Base-by-base conservation (phyloP, 2,888 invertebrate species). In the Drosophila heteroneura region DNA sequence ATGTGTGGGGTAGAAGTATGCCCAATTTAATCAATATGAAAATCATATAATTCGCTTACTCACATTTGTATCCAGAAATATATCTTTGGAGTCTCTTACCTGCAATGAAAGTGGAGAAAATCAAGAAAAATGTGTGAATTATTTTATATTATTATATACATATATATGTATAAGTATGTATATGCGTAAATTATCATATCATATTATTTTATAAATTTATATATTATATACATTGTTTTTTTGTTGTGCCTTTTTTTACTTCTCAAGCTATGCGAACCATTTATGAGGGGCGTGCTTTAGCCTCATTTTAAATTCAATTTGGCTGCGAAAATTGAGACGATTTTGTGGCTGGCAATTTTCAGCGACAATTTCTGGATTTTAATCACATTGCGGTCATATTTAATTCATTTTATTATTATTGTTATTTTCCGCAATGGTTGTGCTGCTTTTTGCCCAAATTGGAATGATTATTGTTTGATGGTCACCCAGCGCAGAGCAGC, bases 321-420 rank as follows among this genome's bases (percentile, higher is more conserved):
- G 62, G 59, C 53, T 28, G 86, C 69, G 33, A 58, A 66, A 64
- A 77, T 47, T 65, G 71, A 53, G 68, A 79, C 78, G 69, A 81
- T 86, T 81, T 76, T 65, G 70, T 54, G 76, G 65, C 39, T 57
- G 64, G 70, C 73, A 77, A 37, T 70, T 71, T 54, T 30, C 52
- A 61, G 85, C 79, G 90, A 83, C 85, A 89, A 78, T 89, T 87
- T 88, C 70, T 63, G 80, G 68, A 82, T 86, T 85, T 89, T 85
- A 85, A 85, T 85, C 85, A 85, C 89, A 90, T 67, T 89, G 83
- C 74, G 86, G 83, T 89, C 83, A 86, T 91, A 90, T 90, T 88
- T 88, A 86, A 86, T 91, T 86, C 90, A 86, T 90, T 90, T 90
- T 88, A 91, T 86, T 74, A 77, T 87, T 89, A 86, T 91, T 81